A percentile compares a stretch with the other conserved stretches of the same genome.
phyloP scores from a whole-genome alignment of 2,888 invertebrate genomes.

The Leucania comma region DNA sequence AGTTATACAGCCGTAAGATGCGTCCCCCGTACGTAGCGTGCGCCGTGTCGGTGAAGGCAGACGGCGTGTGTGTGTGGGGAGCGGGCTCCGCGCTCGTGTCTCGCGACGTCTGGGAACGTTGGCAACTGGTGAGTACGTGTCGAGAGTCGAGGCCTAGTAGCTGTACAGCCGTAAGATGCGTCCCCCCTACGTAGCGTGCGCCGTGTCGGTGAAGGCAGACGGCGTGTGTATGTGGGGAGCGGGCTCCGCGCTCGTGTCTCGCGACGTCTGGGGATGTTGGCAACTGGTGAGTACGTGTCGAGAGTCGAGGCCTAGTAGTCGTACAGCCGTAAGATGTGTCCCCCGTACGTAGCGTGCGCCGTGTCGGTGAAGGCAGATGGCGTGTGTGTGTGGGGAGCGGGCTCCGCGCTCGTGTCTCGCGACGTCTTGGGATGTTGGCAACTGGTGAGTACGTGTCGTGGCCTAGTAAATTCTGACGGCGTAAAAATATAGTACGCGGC shows the following conservation, averaged over 20 bases:
- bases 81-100: slow-evolving; percentile 78
- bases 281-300: slow-evolving; percentile 69
- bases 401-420: slow-evolving; percentile 74
- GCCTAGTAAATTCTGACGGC: not conserved
- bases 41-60: slow-evolving; percentile 51
- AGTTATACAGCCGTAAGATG: slow-evolving; percentile 52
- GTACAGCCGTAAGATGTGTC: slow-evolving; percentile 40
- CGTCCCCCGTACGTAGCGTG: slow-evolving; percentile 36
- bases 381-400: slow-evolving; percentile 81
- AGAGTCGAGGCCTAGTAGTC: not conserved
- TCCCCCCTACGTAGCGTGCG: not conserved
- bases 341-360: slow-evolving; percentile 80
- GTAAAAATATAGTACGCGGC: no score
- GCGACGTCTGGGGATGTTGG: slow-evolving; percentile 80
- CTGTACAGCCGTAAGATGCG: no score
- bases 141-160: not conserved
- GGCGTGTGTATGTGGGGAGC: slow-evolving; percentile 80
- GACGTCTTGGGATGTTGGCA: slow-evolving; percentile 84
- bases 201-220: slow-evolving; percentile 53
- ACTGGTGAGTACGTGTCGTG: slow-evolving; percentile 67
- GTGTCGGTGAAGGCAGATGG: slow-evolving; percentile 62
- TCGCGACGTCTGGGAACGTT: slow-evolving; percentile 82
- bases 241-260: slow-evolving; percentile 72
- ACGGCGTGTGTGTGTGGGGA: slow-evolving; percentile 78
- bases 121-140: slow-evolving; percentile 74